These are phyloP conservation scores for Paracyclopina nana DNA, from an alignment of 1,140 invertebrate genomes.

Conservation along the genomic window DNA sequence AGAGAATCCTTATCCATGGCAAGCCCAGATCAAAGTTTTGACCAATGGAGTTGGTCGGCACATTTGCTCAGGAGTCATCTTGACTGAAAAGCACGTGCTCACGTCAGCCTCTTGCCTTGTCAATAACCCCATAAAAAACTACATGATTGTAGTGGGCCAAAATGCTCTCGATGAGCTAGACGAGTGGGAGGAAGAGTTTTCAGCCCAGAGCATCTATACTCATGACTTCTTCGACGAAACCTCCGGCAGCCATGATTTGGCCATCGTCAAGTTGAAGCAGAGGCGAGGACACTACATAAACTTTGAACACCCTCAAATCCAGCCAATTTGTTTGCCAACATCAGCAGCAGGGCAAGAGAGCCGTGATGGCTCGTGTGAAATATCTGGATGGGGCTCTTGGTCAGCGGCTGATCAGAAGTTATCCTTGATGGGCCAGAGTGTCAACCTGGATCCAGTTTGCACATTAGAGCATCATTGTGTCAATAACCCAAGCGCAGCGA, in stretches of 20 bases:
- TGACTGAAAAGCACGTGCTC: not conserved
- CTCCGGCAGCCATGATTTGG: not conserved
- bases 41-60: not conserved
- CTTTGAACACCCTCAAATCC: too few species aligned
- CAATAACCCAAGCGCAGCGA: too few species aligned
- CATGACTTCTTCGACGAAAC: not conserved
- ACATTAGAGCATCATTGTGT: too few species aligned
- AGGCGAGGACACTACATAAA: not conserved
- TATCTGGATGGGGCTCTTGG: too few species aligned
- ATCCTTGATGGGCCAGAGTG: too few species aligned
- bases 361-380: too few species aligned
- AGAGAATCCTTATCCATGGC: not conserved
- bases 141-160: not conserved
- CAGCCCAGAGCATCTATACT: not conserved
- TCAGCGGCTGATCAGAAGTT: too few species aligned
- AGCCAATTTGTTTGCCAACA: too few species aligned
- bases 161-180: not conserved
- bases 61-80: not conserved
- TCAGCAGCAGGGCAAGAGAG: too few species aligned
- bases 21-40: conserved; percentile 1
- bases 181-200: not conserved
- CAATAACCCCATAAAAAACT: not conserved
- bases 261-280: not conserved
- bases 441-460: too few species aligned
- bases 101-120: not conserved